These are phyloP conservation scores for Trichogramma pretiosum DNA, from an alignment of 1,140 invertebrate species.

Conservation along the genomic window DNA sequence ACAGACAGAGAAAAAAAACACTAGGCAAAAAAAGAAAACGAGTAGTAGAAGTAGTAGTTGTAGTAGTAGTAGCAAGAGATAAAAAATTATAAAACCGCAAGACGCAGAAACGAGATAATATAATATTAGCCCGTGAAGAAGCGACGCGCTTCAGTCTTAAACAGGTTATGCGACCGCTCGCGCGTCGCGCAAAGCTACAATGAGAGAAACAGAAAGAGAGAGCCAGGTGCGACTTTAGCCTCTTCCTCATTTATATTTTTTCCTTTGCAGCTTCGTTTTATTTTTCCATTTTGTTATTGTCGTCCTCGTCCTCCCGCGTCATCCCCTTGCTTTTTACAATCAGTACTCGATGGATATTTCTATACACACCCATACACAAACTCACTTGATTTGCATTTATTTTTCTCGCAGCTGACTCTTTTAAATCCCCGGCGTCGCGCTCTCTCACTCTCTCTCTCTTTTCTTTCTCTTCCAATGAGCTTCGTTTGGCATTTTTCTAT, in stretches of 20 bases:
- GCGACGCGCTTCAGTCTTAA: constrained; percentile 29
- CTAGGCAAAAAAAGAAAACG: constrained; percentile 3
- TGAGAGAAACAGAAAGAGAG: no score
- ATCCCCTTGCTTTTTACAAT: not conserved
- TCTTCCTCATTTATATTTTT: no score
- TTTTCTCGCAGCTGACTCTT: not conserved
- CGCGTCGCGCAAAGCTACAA: not conserved
- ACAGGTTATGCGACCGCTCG: no score
- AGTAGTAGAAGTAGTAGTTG: no score
- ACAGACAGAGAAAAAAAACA: not conserved
- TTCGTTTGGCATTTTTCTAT: no score
- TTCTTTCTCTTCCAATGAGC: no score
- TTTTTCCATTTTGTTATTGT: constrained; percentile 1
- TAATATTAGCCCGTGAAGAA: constrained; percentile 41
- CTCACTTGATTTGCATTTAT: not conserved
- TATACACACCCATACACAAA: not conserved
- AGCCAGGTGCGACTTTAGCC: no score
- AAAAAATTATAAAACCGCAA: constrained; percentile 41
- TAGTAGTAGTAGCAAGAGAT: constrained; percentile 15
- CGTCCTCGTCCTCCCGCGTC: not conserved
- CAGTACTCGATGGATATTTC: constrained; percentile 4
- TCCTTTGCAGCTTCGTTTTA: not conserved
- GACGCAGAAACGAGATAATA: constrained; percentile 43
- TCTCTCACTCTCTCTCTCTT: no score
- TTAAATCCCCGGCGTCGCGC: no score